phyloP scores from a whole-genome alignment of 2,797 vertebrate species.

The Oceanodroma leucorhoa region DNA sequence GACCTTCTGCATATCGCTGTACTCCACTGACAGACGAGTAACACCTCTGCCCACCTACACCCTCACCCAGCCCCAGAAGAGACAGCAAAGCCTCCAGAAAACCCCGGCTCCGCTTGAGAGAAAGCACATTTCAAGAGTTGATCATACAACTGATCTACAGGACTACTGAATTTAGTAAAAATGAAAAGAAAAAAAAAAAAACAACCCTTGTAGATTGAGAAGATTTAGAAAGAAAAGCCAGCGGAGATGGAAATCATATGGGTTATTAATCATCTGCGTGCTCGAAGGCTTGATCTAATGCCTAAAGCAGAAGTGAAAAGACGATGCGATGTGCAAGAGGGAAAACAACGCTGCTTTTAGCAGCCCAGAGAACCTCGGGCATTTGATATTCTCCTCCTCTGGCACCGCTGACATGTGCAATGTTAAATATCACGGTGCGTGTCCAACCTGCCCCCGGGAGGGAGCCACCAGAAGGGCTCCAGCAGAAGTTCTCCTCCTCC shows the following conservation, averaged over 20 bases:
- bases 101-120: accelerated
- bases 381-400: neutral
- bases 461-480: neutral
- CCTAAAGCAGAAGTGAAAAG: neutral
- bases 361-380: neutral
- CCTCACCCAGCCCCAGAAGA: neutral
- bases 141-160: accelerated
- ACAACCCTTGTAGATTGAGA: neutral
- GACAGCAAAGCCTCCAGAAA: neutral
- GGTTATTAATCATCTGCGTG: neutral
- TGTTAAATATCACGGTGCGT: accelerated
- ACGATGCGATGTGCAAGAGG: neutral
- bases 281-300: neutral
- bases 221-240: neutral
- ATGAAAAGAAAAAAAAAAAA: neutral
- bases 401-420: accelerated
- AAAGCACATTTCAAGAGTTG: neutral
- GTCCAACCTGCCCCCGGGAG: neutral
- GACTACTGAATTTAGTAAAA: neutral
- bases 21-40: accelerated
- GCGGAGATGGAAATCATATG: neutral
- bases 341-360: neutral
- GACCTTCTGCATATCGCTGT: neutral
- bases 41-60: neutral
- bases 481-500: neutral